phyloP scores from a whole-genome alignment of 2,113 vertebrate genomes.

The Mionectes macconnelli region DNA sequence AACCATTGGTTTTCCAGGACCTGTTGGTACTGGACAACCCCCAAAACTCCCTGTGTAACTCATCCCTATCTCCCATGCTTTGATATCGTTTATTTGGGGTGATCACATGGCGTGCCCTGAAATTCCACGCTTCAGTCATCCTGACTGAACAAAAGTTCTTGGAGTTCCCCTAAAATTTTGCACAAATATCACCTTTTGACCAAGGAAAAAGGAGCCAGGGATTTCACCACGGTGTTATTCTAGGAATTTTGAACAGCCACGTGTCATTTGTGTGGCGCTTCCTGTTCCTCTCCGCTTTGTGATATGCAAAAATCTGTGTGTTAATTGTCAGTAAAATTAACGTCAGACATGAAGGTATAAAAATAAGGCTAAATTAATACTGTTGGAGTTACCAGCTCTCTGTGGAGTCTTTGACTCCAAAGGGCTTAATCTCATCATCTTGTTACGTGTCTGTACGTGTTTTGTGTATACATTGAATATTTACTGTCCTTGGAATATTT shows the following conservation, averaged over 20 bases:
- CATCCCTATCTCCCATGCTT: accelerated
- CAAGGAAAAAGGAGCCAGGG: neutral
- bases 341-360: neutral
- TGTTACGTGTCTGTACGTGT: neutral
- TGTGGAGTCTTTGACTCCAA: neutral
- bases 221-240: neutral
- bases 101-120: neutral
- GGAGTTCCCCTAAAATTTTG: neutral
- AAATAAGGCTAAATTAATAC: neutral
- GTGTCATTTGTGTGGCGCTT: neutral
- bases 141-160: neutral
- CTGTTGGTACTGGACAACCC: neutral
- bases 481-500: neutral
- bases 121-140: neutral
- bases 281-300: neutral
- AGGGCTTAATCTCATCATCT: neutral
- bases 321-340: neutral
- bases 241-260: neutral
- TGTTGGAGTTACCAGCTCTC: neutral
- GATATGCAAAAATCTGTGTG: neutral
- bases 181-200: neutral
- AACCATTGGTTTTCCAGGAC: neutral
- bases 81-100: neutral
- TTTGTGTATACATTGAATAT: neutral
- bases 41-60: neutral